Evolutionary conservation across 2,888 invertebrate genomes (phyloP).

Genomic region (Dicranocentrus wangi): DNA sequence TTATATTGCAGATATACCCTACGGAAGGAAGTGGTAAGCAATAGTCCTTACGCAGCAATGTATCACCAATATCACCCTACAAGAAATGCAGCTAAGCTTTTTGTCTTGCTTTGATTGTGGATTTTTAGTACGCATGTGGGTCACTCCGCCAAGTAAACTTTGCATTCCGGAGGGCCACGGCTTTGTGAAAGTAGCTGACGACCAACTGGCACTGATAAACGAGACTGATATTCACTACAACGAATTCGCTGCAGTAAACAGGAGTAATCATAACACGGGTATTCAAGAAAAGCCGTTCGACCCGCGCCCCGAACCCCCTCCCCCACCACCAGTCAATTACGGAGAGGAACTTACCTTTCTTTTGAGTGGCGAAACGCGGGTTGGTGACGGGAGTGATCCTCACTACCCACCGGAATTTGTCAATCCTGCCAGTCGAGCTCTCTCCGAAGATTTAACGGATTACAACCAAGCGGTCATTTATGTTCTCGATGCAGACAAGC

Average conservation of each 20-base stretch:
- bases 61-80: too few relatives aligned
- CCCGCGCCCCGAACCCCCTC: constrained; percentile 12
- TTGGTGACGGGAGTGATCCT: constrained; percentile 44
- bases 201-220: neutral
- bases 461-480: constrained; percentile 51
- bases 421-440: constrained; percentile 24
- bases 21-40: constrained; percentile 54
- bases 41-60: too few relatives aligned
- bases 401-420: constrained; percentile 43
- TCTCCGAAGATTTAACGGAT: constrained; percentile 1
- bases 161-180: constrained; percentile 22
- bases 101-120: neutral
- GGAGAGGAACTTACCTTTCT: constrained; percentile 6
- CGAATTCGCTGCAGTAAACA: neutral
- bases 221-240: constrained; percentile 58
- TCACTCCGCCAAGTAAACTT: neutral
- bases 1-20: constrained; percentile 61
- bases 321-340: constrained; percentile 2
- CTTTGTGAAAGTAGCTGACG: neutral
- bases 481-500: neutral
- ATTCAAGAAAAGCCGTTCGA: neutral
- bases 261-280: constrained; percentile 38
- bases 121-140: constrained; percentile 32
- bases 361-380: neutral
- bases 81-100: too few relatives aligned